phyloP scores from a whole-genome alignment of 2,797 vertebrate species.

The Arrhamphus sclerolepis region DNA sequence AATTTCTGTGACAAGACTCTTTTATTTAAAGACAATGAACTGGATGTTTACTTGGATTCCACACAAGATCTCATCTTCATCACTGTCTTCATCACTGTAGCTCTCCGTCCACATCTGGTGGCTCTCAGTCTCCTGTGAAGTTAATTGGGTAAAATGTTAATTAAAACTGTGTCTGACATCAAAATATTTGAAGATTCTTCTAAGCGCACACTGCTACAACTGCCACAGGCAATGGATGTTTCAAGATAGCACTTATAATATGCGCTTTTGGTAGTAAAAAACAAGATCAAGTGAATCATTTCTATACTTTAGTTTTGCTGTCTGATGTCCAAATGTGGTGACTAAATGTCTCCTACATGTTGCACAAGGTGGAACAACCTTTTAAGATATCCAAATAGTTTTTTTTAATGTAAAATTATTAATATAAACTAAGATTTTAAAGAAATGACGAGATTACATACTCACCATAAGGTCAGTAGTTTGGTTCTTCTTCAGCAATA shows the following conservation, averaged over 20 bases:
- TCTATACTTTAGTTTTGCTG: too few species aligned
- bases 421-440: too few species aligned
- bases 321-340: too few species aligned
- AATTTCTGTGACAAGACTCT: too few species aligned
- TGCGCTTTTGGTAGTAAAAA: too few species aligned
- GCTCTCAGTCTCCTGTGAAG: conserved; percentile 84
- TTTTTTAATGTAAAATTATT: neutral
- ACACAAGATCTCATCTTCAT: conserved; percentile 83
- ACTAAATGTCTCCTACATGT: too few species aligned
- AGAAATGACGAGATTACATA: neutral
- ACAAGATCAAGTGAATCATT: too few species aligned
- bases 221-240: too few species aligned
- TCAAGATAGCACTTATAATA: too few species aligned
- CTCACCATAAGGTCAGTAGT: conserved; percentile 70
- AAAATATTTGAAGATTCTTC: neutral
- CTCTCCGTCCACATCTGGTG: conserved; percentile 87
- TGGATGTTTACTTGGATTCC: conserved; percentile 81
- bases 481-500: conserved; percentile 34
- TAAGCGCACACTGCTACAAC: too few species aligned
- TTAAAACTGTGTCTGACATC: neutral
- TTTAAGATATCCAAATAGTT: neutral
- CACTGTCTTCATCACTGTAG: conserved; percentile 86
- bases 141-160: conserved; percentile 12
- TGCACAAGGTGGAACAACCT: neutral
- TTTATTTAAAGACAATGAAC: neutral